Base-by-base conservation (phyloP, 2,888 invertebrate genomes). In the Hemicrepidius hirtus region DNA sequence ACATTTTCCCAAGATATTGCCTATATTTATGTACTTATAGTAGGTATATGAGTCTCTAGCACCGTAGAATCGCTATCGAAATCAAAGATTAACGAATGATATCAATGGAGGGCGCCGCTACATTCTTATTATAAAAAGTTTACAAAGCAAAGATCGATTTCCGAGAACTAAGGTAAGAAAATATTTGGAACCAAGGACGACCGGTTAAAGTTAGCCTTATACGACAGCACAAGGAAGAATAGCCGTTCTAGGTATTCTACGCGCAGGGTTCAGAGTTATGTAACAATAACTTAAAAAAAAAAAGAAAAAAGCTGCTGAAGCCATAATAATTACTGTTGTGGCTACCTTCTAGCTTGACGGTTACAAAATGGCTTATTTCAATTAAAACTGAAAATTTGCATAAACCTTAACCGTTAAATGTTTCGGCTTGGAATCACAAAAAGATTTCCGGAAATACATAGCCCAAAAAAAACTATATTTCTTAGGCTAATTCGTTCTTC, bases 141-240 rank as follows among this genome's bases (percentile, higher is more conserved):
- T 16, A 40, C 32, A 35, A 16, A 65, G 57, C n/a, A 12, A 16
- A 64, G 53, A 71, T 66, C 62, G 60, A 62, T 71, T 71, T 71
- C 71, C 32, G 20, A 62, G 71, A 71, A 71, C 41, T 21, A 66
- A 66, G 57, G 49, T 49, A 57, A 63, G 63, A 68, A 72, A 72
- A 68, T 72, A 72, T 72, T 72, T 63, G 62, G 68, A 68, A 68
- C 73, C 75, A 75, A 75, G 75, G 75, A 73, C 72, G 64, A 75
- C 75, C 57, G 63, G 70, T 57, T 57, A 40, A 57, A 18, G 37
- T 37, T 57, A 37, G 57, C 57, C 37, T 57, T 57, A 24, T 50
- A 53, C 53, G 57, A 35, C 18, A 55, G 37, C 37, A 44, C 44
- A 57, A 57, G 57, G 57, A 57, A 57, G 57, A 57, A 57, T 35